Base-by-base conservation (phyloP, 2,113 vertebrate species). In the Solea senegalensis region DNA sequence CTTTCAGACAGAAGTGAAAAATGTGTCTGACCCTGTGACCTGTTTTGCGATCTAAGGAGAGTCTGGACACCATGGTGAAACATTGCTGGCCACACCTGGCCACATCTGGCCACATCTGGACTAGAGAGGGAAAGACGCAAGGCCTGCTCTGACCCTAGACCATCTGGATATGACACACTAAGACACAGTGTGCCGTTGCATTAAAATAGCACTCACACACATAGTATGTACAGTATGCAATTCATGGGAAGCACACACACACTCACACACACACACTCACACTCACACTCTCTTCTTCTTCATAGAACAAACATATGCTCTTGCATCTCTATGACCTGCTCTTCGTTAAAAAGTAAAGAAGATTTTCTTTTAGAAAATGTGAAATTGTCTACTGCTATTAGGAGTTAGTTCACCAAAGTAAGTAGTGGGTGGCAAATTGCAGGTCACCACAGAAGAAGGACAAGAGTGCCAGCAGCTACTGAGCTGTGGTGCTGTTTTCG, bases 151-250 rank as follows among this genome's bases (percentile, higher is more conserved):
- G 80, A 88, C 82, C 83, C 72, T 48, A 0, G 55, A 45, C 84
- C 90, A 91, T 91, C 89, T 90, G 89, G 86, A 85, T 69, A 62
- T n/a, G 50, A 70, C 26, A 68, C 79, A 69, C 74, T 70, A 71
- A 60, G 39, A 82, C 56, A 58, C 52, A 41, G 76, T 55, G 10
- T 43, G 73, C 52, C 72, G 63, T 81, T 72, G 63, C 76, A 75
- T 85, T 21, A 21, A 87, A 90, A 87, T 88, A 89, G 85, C 46
- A 52, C 62, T 65, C 44, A 59, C 61, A 59, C 61, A 69, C 34
- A 34, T 34, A 34, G 34, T 67, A 78, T 67, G 71, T 69, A 70
- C 80, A 83, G 57, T 64, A 40, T 68, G 69, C 65, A 69, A 64
- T 79, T 76, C 48, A 51, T 70, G 69, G 74, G 54, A 72, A 77